These are phyloP conservation scores for Empidonax traillii DNA, from an alignment of 2,113 vertebrate genomes.

Conservation along the genomic window DNA sequence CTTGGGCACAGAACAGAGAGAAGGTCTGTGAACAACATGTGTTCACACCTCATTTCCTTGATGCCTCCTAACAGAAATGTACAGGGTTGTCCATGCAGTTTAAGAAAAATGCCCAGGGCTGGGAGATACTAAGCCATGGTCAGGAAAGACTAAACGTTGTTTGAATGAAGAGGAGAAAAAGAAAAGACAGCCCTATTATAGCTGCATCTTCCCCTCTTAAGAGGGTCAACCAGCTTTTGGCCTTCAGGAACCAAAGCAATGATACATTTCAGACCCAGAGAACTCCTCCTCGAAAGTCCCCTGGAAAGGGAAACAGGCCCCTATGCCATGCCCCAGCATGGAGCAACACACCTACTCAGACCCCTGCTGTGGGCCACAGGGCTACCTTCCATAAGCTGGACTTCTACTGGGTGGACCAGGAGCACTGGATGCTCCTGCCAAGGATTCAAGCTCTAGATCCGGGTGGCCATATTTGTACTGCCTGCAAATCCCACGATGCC, in stretches of 20 bases:
- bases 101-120: neutral
- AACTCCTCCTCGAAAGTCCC: neutral
- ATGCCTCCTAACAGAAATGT: neutral
- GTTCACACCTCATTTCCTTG: neutral
- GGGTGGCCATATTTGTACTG: neutral
- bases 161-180: neutral
- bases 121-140: neutral
- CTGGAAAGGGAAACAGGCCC: neutral
- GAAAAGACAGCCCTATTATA: neutral
- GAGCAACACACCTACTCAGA: fast-evolving
- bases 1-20: neutral
- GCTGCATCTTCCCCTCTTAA: neutral
- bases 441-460: neutral
- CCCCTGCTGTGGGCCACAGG: neutral
- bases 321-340: neutral
- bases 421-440: neutral
- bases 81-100: neutral
- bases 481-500: neutral
- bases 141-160: neutral
- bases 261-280: neutral
- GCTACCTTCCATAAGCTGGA: neutral
- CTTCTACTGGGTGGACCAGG: neutral
- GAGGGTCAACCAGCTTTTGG: neutral
- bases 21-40: fast-evolving
- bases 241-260: neutral